Conservation (phyloP, 2,888 invertebrate species). For the Meganola albula region DNA sequence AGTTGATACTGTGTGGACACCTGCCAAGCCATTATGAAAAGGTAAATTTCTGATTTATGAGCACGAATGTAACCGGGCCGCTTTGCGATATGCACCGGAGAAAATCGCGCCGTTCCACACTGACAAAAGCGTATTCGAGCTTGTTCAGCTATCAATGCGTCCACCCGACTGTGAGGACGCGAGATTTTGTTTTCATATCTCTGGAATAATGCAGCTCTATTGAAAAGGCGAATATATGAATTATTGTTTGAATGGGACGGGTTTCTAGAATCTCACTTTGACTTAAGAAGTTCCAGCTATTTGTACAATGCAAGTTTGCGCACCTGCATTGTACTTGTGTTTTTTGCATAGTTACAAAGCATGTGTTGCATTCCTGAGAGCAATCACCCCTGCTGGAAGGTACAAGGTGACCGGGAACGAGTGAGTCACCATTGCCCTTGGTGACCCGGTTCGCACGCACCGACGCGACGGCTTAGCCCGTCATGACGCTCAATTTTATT, state of each 20-base stretch:
- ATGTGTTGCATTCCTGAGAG: constrained; percentile 7
- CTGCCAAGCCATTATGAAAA: constrained; percentile 46
- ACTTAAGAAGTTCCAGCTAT: constrained; percentile 28
- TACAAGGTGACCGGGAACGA: constrained; percentile 15
- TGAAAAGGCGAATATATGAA: constrained; percentile 30
- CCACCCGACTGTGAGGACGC: constrained; percentile 43
- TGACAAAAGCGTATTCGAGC: constrained; percentile 42
- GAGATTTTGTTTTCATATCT: constrained; percentile 41
- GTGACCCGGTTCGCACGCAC: constrained; percentile 64
- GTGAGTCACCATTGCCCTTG: constrained; percentile 42
- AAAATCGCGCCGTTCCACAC: constrained; percentile 56
- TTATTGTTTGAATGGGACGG: constrained; percentile 31
- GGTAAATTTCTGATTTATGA: constrained; percentile 57
- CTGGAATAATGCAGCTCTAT: constrained; percentile 34
- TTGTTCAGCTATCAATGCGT: constrained; percentile 44
- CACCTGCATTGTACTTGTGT: constrained; percentile 24
- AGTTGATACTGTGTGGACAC: constrained; percentile 47
- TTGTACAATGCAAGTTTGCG: constrained; percentile 41
- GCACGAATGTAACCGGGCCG: constrained; percentile 36
- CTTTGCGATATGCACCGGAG: constrained; percentile 48
- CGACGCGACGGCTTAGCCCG: constrained; percentile 23
- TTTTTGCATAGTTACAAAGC: constrained; percentile 29
- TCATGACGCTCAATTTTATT: constrained; percentile 39
- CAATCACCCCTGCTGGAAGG: constrained; percentile 11
- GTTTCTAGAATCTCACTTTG: constrained; percentile 35